Evolutionary conservation across 2,797 vertebrate genomes (phyloP), one percentile per base, ranked within the genome.

Genomic region (Sus cebifrons): DNA sequence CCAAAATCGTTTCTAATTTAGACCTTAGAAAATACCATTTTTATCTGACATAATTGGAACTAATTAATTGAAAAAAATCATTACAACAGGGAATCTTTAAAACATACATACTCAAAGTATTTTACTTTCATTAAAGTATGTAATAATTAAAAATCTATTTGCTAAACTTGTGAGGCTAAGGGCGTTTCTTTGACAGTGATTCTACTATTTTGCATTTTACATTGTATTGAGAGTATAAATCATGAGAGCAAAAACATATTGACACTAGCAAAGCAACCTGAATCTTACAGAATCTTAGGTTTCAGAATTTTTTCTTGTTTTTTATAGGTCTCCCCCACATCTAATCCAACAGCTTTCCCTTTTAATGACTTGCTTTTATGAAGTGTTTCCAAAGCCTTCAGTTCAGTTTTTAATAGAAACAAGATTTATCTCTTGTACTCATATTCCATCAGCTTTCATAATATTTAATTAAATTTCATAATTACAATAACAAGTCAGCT

Each of bases 401-500:
- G 49, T 25, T 89, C 82, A 88, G 56, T 75, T 95, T 96, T 95
- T 73, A 86, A 58, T 58, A 94, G 52, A 95, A 92, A 62, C 8
- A 60, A 4, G 23, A 52, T 89, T 87, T 88, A 40, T 70, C 20
- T 94, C 95, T 83, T 75, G 15, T 79, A 20, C 20, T 90, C 7
- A 12, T 62, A 82, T 87, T 83, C 84, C 68, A 86, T 95, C 36
- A 95, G 81, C 62, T 93, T 93, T 78, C 65, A n/a, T 95, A 62
- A 58, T 86, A 75, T 85, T 92, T 92, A 67, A 95, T 95, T 85
- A 89, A 74, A 77, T 85, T 90, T 89, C 27, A 32, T 92, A 91
- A 95, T 93, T 89, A 94, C 44, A 95, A 3, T 78, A 87, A 62
- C 64, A 86, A 85, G 56, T 93, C 52, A 44, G 0, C 32, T 71